Evolutionary conservation across 2,888 invertebrate genomes (phyloP).

Genomic region (Mimachlamys varia): DNA sequence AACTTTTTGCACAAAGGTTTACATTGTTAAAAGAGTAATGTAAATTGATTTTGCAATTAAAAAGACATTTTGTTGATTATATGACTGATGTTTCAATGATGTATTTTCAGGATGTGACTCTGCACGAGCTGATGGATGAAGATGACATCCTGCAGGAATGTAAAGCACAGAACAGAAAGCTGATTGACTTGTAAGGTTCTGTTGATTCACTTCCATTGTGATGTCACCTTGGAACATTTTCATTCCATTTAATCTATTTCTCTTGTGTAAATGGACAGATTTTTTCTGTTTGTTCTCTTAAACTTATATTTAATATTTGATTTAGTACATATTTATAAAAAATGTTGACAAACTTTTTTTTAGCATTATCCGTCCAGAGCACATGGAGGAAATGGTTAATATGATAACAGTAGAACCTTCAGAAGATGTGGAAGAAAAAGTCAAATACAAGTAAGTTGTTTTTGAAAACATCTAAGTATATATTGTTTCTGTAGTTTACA

Average conservation of each 20-base stretch:
- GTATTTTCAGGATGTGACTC: conserved; percentile 89
- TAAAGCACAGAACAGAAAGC: conserved; percentile 93
- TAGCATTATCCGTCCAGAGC: conserved; percentile 92
- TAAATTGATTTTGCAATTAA: neutral
- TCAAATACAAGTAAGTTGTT: conserved; percentile 87
- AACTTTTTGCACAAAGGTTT: too few species aligned
- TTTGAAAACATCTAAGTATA: neutral
- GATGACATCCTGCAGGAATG: conserved; percentile 98
- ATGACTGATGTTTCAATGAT: conserved; percentile 64
- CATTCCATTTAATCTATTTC: neutral
- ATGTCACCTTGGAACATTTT: neutral
- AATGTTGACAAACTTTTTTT: neutral
- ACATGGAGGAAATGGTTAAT: conserved; percentile 92
- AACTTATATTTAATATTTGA: neutral
- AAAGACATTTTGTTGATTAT: neutral
- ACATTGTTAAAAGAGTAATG: too few species aligned
- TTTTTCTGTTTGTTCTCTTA: too few species aligned
- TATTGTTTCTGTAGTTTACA: too few species aligned
- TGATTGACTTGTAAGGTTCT: conserved; percentile 94
- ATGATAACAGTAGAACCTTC: conserved; percentile 94
- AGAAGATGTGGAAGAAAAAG: conserved; percentile 88
- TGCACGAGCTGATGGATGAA: conserved; percentile 95
- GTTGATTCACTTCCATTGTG: neutral
- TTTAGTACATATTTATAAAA: neutral
- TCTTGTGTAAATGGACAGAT: neutral